Evolutionary conservation across 2,888 invertebrate genomes (phyloP), one percentile per base, ranked within the genome.

Genomic region (Chymomyza procnemis): DNA sequence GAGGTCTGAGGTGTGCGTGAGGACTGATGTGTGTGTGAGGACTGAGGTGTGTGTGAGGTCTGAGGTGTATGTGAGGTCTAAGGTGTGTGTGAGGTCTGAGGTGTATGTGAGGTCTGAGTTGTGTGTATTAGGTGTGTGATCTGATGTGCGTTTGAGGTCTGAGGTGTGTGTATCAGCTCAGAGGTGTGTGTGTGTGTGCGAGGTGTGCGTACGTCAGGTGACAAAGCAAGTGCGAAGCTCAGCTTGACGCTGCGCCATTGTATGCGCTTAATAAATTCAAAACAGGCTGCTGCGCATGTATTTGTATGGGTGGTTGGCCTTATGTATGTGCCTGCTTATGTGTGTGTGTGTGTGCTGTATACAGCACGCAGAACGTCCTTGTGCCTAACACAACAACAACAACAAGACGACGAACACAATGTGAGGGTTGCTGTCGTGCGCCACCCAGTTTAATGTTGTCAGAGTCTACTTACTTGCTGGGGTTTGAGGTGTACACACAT

Each of bases 301-400:
- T 80, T 64, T 54, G 72, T 78, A 67, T 52, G 62, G 30, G 57
- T 67, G 74, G 58, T 55, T 66, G 54, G 4, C 22, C 48, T 18
- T n/a, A 16, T 63, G 52, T 70, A 26, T 54, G 22, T 60, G 59
- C n/a, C n/a, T n/a, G n/a, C n/a, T n/a, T 61, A 66, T 55, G n/a
- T 19, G 56, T 60, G 50, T 65, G 41, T 59, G 62, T 66, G 76
- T 66, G 66, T 76, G 67, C 64, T 76, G 67, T 76, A 73, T 78
- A 76, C 68, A 71, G 69, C 73, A 72, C 78, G 83, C 68, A 70
- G 69, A 74, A 73, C 78, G 83, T 86, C 85, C 85, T 86, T 86
- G 87, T 77, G 76, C 87, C 80, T 82, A 78, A 76, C 88, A 76
- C 80, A 86, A 86, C 71, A 82, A 47, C n/a, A n/a, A n/a, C n/a